A percentile compares a stretch with the other conserved stretches of the same genome.
phyloP scores from a whole-genome alignment of 2,888 invertebrate species.

The Hydroisotoma schaefferi region DNA sequence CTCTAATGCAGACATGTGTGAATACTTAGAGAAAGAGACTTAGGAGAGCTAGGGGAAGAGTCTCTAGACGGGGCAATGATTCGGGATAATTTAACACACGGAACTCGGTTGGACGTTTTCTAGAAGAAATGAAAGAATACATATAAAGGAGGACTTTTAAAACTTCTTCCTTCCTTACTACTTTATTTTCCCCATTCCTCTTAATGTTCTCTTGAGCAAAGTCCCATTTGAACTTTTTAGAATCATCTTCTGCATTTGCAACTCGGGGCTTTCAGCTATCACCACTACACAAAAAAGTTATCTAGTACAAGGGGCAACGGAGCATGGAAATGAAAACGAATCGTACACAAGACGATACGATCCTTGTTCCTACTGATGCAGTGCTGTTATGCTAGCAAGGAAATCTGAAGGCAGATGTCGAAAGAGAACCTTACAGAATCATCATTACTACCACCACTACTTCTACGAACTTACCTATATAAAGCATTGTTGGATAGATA shows the following conservation, averaged over 20 bases:
- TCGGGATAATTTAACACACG: constrained; percentile 24
- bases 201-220: constrained; percentile 1
- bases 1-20: constrained; percentile 2
- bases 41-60: not conserved
- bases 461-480: no score
- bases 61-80: constrained; percentile 10
- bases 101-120: constrained; percentile 3
- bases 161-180: constrained; percentile 12
- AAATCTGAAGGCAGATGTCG: not conserved
- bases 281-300: constrained; percentile 1
- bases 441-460: constrained; percentile 2
- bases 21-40: not conserved
- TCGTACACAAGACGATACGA: constrained; percentile 1
- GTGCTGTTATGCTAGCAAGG: no score
- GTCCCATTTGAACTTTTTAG: constrained; percentile 1
- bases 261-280: not conserved
- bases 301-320: not conserved
- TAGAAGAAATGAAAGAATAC: not conserved
- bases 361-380: no score
- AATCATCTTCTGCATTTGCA: constrained; percentile 6
- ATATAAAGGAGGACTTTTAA: not conserved
- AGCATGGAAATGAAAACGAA: constrained; percentile 5
- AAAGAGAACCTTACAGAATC: not conserved
- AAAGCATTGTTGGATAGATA: no score
- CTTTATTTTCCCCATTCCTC: not conserved